Percentiles rank a stretch among this genome's conserved stretches.
Evolutionary conservation across 2,888 invertebrate genomes (phyloP).

Genomic region (Sialis lutaria): DNA sequence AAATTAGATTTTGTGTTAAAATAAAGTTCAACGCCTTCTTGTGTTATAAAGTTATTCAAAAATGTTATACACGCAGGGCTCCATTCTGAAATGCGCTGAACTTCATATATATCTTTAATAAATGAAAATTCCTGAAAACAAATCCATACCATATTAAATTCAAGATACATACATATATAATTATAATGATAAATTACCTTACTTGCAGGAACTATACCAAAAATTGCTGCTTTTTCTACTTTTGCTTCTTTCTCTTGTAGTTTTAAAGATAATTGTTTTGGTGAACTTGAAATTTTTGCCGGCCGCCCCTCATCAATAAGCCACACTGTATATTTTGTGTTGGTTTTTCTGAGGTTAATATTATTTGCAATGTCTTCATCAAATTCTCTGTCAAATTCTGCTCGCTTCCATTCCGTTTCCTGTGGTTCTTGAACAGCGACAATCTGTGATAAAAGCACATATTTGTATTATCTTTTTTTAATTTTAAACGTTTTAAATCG

Average conservation of each 20-base stretch:
- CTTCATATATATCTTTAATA: background rate
- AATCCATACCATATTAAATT: background rate
- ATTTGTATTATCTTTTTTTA: background rate
- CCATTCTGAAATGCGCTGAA: background rate
- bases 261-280: background rate
- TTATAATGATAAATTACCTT: background rate
- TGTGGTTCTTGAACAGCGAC: background rate
- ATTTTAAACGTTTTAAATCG: too few species aligned
- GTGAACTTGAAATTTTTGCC: background rate
- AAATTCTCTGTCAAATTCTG: background rate
- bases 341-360: background rate
- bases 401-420: background rate
- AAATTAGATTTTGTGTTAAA: background rate
- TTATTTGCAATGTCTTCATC: background rate
- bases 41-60: background rate
- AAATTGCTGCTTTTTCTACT: background rate
- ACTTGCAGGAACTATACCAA: background rate
- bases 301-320: background rate
- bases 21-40: background rate
- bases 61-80: background rate
- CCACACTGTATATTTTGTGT: background rate
- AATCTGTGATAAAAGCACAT: background rate
- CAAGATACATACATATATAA: background rate
- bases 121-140: background rate
- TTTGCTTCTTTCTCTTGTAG: slow-evolving; percentile 1